Evolutionary conservation across 2,888 invertebrate genomes (phyloP).

Genomic region (Dasypogon diadema): DNA sequence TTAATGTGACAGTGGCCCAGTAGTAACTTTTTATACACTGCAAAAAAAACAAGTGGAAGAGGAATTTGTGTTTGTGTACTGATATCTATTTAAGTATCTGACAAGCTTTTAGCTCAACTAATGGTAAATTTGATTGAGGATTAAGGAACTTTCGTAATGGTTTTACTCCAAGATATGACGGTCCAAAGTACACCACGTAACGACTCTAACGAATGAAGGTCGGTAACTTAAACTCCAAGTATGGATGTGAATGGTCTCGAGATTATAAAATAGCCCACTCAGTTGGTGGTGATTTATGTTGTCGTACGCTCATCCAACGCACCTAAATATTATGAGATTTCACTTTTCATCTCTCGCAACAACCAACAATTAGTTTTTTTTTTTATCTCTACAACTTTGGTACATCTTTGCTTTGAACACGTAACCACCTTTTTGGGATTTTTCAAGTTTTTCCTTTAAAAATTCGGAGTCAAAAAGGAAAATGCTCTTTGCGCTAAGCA

Average conservation of each 20-base stretch:
- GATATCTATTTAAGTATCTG: too few species aligned
- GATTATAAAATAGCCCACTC: constrained; percentile 20
- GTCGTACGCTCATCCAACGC: background rate
- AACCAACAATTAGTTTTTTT: background rate
- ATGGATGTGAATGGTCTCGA: background rate
- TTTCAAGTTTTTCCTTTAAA: background rate
- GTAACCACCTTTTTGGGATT: background rate
- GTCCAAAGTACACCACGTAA: too few species aligned
- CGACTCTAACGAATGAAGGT: too few species aligned
- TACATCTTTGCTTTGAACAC: background rate
- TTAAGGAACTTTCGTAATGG: too few species aligned
- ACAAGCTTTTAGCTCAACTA: too few species aligned
- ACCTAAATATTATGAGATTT: constrained; percentile 18
- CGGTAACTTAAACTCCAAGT: too few species aligned
- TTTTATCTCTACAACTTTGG: background rate
- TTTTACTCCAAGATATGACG: too few species aligned
- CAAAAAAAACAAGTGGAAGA: too few species aligned
- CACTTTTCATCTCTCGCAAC: constrained; percentile 1
- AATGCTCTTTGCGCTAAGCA: background rate
- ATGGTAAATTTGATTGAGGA: too few species aligned
- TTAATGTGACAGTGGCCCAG: too few species aligned
- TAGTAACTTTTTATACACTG: too few species aligned
- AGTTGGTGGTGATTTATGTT: constrained; percentile 21
- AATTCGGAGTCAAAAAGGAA: background rate
- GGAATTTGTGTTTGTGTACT: too few species aligned